phyloP scores from a whole-genome alignment of 2,113 vertebrate genomes.

The Pseudorectes ferrugineus region DNA sequence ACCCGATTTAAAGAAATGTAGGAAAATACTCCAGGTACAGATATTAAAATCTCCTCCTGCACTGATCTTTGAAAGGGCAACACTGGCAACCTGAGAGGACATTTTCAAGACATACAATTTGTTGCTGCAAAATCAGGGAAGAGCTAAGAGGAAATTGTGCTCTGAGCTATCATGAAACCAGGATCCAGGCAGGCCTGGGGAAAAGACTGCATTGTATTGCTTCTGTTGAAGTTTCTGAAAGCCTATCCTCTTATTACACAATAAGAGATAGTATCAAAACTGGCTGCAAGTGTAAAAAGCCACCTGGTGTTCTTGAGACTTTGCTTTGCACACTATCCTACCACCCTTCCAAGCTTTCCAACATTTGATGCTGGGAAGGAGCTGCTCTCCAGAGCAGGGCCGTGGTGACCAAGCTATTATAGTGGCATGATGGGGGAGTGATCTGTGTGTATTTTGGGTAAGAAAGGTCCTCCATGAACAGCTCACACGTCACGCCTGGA shows the following conservation, averaged over 20 bases:
- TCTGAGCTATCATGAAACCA: not conserved
- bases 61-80: not conserved
- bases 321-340: not conserved
- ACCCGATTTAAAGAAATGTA: not conserved
- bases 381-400: not conserved
- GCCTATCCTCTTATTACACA: not conserved
- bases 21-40: not conserved
- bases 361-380: not conserved
- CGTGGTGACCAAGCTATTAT: not conserved
- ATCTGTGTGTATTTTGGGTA: not conserved
- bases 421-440: fast-evolving
- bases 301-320: not conserved
- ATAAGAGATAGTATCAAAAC: not conserved
- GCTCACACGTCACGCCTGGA: fast-evolving
- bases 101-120: not conserved
- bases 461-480: not conserved
- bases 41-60: not conserved
- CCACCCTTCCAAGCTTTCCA: not conserved
- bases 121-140: not conserved
- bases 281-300: not conserved
- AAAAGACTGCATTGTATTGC: not conserved
- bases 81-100: not conserved
- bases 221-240: not conserved
- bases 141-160: not conserved
- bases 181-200: not conserved